Base-by-base conservation (phyloP, 1,140 invertebrate genomes). In the Rhizoglyphus robini region DNA sequence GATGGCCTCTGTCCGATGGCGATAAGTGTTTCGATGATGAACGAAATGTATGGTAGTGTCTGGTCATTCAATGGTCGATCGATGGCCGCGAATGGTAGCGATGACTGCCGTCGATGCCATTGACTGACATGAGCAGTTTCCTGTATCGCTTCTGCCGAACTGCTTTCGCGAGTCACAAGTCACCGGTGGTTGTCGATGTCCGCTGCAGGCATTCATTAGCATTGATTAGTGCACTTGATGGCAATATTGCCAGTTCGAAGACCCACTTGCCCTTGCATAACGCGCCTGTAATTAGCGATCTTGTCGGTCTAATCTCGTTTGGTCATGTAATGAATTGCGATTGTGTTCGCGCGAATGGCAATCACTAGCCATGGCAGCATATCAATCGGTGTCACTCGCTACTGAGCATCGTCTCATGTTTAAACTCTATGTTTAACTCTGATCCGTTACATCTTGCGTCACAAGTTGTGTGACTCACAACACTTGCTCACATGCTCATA, bases 131-230 rank as follows among this genome's bases (percentile, higher is more conserved):
- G 41, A 15, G 23, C 41, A 8, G 51, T 54, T 54, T 54, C 51
- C 51, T 54, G 51, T 54, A 54, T 23, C 51, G 51, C 51, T 54
- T 54, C 51, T 8, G 23, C 8, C 31, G 51, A 54, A 54, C 23
- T n/a, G n/a, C n/a, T n/a, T n/a, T n/a, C n/a, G n/a, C n/a, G n/a
- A n/a, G n/a, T 27, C 51, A 25, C 23, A 27, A 11, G 23, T 27
- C 20, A 20, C 51, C 51, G 51, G 8, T 25, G 51, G 31, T 32
- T 23, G 31, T 23, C 51, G 23, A 25, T 32, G 8, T 32, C 23
- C 31, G 8, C 51, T 11, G 20, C 20, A 54, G 20, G 51, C 51
- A 54, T 54, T 54, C 51, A 54, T 54, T 54, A 54, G 51, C 51
- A 54, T 54, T 54, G 51, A 54, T 54, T 54, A 54, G 8, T 54